These are phyloP conservation scores for Monopis laevigella DNA, from an alignment of 2,888 invertebrate genomes.

Conservation along the genomic window DNA sequence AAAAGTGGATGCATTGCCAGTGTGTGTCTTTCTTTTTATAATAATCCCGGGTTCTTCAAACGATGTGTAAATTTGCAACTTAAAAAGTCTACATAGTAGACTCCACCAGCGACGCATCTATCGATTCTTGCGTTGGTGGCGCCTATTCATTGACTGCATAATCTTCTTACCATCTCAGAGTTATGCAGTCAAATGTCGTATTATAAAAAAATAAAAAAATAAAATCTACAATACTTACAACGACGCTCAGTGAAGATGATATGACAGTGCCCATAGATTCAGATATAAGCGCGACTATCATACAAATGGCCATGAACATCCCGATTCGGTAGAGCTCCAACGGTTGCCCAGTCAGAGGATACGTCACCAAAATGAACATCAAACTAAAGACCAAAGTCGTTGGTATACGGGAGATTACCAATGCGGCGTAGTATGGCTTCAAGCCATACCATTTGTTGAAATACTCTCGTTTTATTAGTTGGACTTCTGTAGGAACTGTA, in stretches of 20 bases:
- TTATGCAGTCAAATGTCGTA: too few species aligned
- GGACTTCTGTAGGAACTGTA: slow-evolving; percentile 82
- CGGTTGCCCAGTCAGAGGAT: slow-evolving; percentile 80
- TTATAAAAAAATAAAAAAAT: too few species aligned
- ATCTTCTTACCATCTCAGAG: too few species aligned
- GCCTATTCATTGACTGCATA: too few species aligned
- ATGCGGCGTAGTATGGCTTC: slow-evolving; percentile 80
- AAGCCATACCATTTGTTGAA: slow-evolving; percentile 88
- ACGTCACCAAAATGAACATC: slow-evolving; percentile 76
- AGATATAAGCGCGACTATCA: slow-evolving; percentile 77
- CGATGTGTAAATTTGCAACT: too few species aligned
- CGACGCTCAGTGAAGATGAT: slow-evolving; percentile 77
- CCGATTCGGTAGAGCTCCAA: slow-evolving; percentile 72
- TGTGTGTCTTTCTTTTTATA: too few species aligned
- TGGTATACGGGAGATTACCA: slow-evolving; percentile 77
- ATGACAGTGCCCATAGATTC: slow-evolving; percentile 82
- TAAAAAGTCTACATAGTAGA: too few species aligned
- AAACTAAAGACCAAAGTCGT: slow-evolving; percentile 73
- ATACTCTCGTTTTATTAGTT: slow-evolving; percentile 80
- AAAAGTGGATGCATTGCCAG: too few species aligned
- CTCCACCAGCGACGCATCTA: too few species aligned
- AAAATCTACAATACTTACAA: slow-evolving; percentile 66
- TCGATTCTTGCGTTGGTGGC: too few species aligned
- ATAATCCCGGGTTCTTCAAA: too few species aligned
- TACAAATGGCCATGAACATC: slow-evolving; percentile 76